A percentile compares a stretch with the other conserved stretches of the same genome.
phyloP scores from a whole-genome alignment of 2,797 vertebrate genomes.

The Epinephelus awoara region DNA sequence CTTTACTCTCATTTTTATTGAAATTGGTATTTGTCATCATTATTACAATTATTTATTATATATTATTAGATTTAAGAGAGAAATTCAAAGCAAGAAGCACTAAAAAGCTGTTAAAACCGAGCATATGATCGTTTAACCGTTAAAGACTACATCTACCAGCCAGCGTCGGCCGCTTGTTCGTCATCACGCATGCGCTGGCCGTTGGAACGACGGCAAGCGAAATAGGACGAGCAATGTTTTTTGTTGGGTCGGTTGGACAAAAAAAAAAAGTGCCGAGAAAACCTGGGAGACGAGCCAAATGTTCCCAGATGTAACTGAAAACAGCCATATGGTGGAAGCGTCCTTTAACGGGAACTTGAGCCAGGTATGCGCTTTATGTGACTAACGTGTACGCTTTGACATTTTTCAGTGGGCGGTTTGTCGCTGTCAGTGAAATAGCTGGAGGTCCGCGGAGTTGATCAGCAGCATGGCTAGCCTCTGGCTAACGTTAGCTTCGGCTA shows the following conservation, averaged over 20 bases:
- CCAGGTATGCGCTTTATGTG: constrained; percentile 62
- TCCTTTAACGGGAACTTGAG: neutral
- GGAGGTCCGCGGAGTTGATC: constrained; percentile 52
- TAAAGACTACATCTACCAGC: constrained; percentile 59
- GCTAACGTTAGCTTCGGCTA: constrained; percentile 67
- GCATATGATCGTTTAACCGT: rapidly evolving
- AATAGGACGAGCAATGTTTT: constrained; percentile 49
- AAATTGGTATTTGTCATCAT: too few species aligned
- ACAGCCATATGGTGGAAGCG: neutral
- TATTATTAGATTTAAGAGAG: too few species aligned
- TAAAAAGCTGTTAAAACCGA: too few species aligned
- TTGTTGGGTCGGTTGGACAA: constrained; percentile 58
- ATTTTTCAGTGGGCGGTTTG: constrained; percentile 7
- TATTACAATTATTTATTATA: too few species aligned
- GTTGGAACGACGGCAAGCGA: constrained; percentile 56
- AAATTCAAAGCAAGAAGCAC: neutral
- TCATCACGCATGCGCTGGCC: constrained; percentile 42
- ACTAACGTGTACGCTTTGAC: rapidly evolving
- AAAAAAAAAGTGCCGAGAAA: constrained; percentile 58
- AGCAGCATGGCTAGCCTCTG: constrained; percentile 59
- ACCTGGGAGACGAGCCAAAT: constrained; percentile 45
- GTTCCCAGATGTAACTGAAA: constrained; percentile 37
- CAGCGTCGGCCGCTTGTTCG: rapidly evolving
- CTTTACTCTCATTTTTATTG: too few species aligned
- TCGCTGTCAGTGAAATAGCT: constrained; percentile 26